Evolutionary conservation across 2,888 invertebrate species (phyloP).

Genomic region (Oligia latruncula): DNA sequence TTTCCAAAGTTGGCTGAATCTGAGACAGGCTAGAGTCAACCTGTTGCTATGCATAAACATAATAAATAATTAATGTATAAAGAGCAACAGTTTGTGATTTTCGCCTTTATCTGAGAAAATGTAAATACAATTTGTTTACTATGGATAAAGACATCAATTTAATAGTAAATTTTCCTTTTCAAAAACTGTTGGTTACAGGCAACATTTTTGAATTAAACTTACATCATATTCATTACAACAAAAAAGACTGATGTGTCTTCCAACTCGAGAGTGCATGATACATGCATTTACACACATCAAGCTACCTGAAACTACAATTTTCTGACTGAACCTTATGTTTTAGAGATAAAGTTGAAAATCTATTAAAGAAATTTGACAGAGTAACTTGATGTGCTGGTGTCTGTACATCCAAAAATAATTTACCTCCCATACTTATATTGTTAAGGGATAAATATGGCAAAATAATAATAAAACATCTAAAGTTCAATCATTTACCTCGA

Average conservation of each 20-base stretch:
- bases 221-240: neutral
- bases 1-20: neutral
- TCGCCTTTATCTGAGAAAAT: neutral
- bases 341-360: no score
- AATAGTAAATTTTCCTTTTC: neutral
- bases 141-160: neutral
- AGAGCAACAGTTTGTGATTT: neutral
- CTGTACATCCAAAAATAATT: slow-evolving; percentile 18
- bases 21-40: neutral
- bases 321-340: no score
- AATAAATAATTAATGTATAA: slow-evolving; percentile 7
- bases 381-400: no score
- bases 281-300: no score
- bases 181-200: neutral
- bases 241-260: neutral
- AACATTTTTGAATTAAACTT: neutral
- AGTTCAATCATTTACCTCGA: slow-evolving; percentile 7
- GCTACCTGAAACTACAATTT: no score
- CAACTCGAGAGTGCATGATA: neutral
- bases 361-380: no score
- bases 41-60: slow-evolving; percentile 31
- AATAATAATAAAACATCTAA: neutral
- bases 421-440: slow-evolving; percentile 5
- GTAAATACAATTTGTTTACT: neutral
- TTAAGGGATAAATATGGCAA: slow-evolving; percentile 21